Base-by-base conservation (phyloP, 2,113 vertebrate species). In the Passer domesticus region DNA sequence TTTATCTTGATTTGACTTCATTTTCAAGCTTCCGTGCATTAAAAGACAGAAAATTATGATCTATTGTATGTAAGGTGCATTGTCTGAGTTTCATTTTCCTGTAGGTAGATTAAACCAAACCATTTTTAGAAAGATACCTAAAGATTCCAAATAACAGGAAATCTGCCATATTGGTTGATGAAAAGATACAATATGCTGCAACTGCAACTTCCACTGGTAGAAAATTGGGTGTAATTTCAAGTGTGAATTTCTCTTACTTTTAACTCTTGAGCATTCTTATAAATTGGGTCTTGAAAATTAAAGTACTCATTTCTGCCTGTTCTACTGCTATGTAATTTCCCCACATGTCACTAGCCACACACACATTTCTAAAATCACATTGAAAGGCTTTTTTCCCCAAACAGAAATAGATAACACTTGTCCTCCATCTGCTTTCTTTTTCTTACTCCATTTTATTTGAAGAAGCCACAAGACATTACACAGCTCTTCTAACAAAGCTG, bases 91-190 rank as follows among this genome's bases (percentile, higher is more conserved):
- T 35, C n/a, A 60, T 83, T 74, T 69, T 22, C 7, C 13, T 44
- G 11, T 50, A 55, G 5, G 7, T 47, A 9, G 15, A 63, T 78
- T 55, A 66, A 94, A 60, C 6, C 7, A 66, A 46, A 35, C 5
- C 13, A 9, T 78, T 86, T 77, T 86, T 25, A 60, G 13, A 83
- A 35, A 77, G 5, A 10, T 43, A n/a, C 2, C 7, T 30, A 35
- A 82, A 49, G 11, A 37, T 56, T 70, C n/a, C 4, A 25, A 70
- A 31, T 44, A 44, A 30, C 4, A 67, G 8, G 4, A 20, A 67
- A 44, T 37, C 16, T 1, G 2, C 33, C 18, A 17, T 24, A 3
- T 27, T 3, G 4, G 20, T 9, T 49, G 15, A 55, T 47, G 7
- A 59, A 10, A 7, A 90, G 5, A 69, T 66, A 11, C 3, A 75